phyloP scores from a whole-genome alignment of 2,113 vertebrate genomes.

The Thalassoma bifasciatum region DNA sequence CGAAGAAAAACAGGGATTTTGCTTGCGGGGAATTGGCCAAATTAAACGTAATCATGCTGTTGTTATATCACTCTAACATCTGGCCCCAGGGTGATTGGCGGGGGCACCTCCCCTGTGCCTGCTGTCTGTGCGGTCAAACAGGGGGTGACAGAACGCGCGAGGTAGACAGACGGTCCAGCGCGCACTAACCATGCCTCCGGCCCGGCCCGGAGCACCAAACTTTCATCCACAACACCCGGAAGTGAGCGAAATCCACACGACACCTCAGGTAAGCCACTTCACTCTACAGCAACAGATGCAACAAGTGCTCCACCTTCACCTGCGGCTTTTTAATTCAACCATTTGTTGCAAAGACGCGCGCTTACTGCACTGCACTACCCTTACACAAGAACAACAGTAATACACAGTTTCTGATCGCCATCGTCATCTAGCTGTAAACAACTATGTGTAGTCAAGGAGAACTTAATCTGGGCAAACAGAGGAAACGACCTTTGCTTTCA shows the following conservation, averaged over 20 bases:
- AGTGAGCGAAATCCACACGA: slow-evolving; percentile 41
- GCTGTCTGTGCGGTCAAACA: slow-evolving; percentile 41
- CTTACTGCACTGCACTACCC: too few relatives aligned
- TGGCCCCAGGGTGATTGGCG: slow-evolving; percentile 70
- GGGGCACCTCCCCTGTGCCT: slow-evolving; percentile 44
- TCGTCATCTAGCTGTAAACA: too few relatives aligned
- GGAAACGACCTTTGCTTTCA: too few relatives aligned
- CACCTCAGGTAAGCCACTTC: slow-evolving; percentile 55
- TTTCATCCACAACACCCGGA: slow-evolving; percentile 29
- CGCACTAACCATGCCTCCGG: slow-evolving; percentile 52
- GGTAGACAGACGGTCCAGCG: slow-evolving; percentile 35
- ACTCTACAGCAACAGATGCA: not conserved
- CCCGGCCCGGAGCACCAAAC: slow-evolving; percentile 54
- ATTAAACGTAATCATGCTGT: slow-evolving; percentile 69
- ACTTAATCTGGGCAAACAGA: not conserved
- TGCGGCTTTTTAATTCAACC: not conserved
- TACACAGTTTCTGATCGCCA: too few relatives aligned
- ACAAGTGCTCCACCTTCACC: not conserved
- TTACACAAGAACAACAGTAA: too few relatives aligned
- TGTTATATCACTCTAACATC: slow-evolving; percentile 78
- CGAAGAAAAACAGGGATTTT: slow-evolving; percentile 55
- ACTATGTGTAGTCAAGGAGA: not conserved
- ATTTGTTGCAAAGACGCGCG: not conserved
- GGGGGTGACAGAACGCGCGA: slow-evolving; percentile 27
- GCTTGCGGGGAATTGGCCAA: slow-evolving; percentile 70